Base-by-base conservation (phyloP, 2,113 vertebrate genomes). In the Larimichthys polyactis region DNA sequence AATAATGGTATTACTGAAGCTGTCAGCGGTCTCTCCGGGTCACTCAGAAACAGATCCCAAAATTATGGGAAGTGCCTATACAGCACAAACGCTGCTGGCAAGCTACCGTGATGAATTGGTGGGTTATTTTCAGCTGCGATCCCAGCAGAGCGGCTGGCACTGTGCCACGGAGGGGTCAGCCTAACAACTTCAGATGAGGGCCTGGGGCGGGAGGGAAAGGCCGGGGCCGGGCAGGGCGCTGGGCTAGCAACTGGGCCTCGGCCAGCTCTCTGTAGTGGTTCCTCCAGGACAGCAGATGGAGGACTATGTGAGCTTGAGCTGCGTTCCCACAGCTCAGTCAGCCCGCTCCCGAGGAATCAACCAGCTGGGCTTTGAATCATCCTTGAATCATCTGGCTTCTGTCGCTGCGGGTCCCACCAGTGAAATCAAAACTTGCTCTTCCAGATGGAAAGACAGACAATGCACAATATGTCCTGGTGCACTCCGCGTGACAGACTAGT, bases 241-340 rank as follows among this genome's bases (percentile, higher is more conserved):
- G 57, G 78, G 63, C 69, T 76, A 27, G 72, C 59, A 40, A 43
- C 82, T 91, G 82, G 80, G 87, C 79, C 51, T 29, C 1, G 62
- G 87, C 86, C 86, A 90, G 87, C 71, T 82, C 74, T 90, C 83
- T 91, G 84, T 94, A 93, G 87, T 83, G 82, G 81, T 77, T 89
- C 88, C 82, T 90, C 71, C 76, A 90, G 89, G 85, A 85, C 19
- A 49, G 74, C 94, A 95, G 94, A 95, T 94, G 94, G 93, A 93
- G 81, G 85, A 82, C 70, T 72, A 51, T 15, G 55, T 10, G 83
- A 85, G 88, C 85, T 67, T 46, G 75, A 78, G 72, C 71, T 44
- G 74, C 11, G 64, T 78, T 91, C 87, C 90, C 90, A 75, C 65
- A 62, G 77, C 84, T 82, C 84, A 79, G 75, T 79, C 72, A 69